Evolutionary conservation across 1,140 invertebrate genomes (phyloP), one percentile per base, ranked within the genome.

Genomic region (Drosophila kikkawai): DNA sequence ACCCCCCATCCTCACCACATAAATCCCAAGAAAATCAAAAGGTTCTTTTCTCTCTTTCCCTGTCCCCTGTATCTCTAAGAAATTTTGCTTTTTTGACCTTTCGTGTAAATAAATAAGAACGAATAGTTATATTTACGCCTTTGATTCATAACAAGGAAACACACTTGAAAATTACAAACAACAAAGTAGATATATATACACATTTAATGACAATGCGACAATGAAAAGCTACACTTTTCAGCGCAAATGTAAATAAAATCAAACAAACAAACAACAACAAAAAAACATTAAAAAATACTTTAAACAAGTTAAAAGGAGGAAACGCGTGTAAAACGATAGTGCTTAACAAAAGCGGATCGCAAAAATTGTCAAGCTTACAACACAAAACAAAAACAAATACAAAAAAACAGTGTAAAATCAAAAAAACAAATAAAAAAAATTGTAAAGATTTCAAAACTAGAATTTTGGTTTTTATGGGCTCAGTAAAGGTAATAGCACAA

Each of bases 351-450:
- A 66, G 48, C 55, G 63, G 36, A 61, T 61, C 32, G 67, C 45
- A 57, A 57, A 57, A 86, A 74, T 74, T 83, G 80, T 88, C 84
- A 86, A 83, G 80, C 79, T 82, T 76, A 82, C 69, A 83, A 82
- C 39, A 80, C 71, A 78, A 50, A 66, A 58, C 74, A 55, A 79
- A 51, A 63, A 61, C 57, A 61, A 79, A 66, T 45, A 79, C 63
- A 88, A 80, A 66, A 88, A 80, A 84, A 84, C 32, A 53, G 59
- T 85, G 83, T 86, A 87, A 86, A 88, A 88, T 68, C 79, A 63
- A 84, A 88, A 88, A 84, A 88, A 76, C 70, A 79, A 88, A 88
- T 84, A 79, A 82, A 87, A 82, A 86, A 85, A 87, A 87, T 70
- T 56, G 77, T 80, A 84, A 87, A 83, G 44, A 79, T 85, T 79